phyloP scores from a whole-genome alignment of 2,113 vertebrate species.

The Misgurnus mizolepis region DNA sequence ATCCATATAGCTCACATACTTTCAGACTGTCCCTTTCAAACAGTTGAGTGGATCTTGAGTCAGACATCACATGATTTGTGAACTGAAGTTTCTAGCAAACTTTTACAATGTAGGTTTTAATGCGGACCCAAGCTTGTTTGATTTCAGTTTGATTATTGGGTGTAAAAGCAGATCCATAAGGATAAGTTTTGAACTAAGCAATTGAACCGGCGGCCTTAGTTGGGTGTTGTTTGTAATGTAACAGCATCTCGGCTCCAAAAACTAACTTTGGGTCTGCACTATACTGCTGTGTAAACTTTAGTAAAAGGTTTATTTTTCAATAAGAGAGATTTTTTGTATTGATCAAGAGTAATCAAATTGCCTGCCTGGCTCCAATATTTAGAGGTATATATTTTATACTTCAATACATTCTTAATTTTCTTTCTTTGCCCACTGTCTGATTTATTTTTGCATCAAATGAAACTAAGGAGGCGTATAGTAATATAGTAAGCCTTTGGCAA shows the following conservation, averaged over 20 bases:
- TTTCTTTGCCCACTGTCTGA: not conserved
- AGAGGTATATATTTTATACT: not conserved
- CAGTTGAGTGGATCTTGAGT: constrained; percentile 12
- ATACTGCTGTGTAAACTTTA: not conserved
- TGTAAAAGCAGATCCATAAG: too few species aligned
- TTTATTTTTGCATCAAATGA: not conserved
- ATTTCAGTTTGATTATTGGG: too few species aligned
- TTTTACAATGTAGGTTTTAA: not conserved
- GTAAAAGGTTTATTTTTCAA: constrained; percentile 2
- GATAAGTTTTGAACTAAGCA: too few species aligned
- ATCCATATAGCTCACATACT: constrained; percentile 14
- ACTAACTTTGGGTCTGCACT: too few species aligned
- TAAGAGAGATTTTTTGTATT: constrained; percentile 18
- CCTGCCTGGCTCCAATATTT: not conserved
- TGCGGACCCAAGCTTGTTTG: not conserved
- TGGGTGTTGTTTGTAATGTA: too few species aligned
- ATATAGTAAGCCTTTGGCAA: not conserved
- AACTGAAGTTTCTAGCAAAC: not conserved
- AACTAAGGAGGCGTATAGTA: not conserved
- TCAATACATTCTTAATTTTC: not conserved
- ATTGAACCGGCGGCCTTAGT: too few species aligned
- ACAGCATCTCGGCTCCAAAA: too few species aligned
- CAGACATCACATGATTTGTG: not conserved
- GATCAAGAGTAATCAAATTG: not conserved
- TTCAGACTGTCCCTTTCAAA: constrained; percentile 10